A percentile compares a stretch with the other conserved stretches of the same genome.
phyloP scores from a whole-genome alignment of 2,888 invertebrate species.

The Lithophane semibrunnea region DNA sequence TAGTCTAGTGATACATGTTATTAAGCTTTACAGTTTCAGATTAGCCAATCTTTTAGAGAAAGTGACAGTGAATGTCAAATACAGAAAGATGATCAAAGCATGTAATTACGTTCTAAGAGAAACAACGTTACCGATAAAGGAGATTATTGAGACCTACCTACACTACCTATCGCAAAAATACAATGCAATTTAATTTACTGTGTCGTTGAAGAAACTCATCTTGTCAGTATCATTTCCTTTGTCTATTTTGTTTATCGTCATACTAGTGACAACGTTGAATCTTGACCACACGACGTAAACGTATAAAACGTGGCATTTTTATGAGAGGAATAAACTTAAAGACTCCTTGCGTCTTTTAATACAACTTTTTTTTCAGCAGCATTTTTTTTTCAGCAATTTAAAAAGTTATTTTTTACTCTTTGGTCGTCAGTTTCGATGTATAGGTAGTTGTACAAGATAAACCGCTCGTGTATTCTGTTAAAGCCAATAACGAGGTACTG shows the following conservation, averaged over 20 bases:
- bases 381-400: neutral
- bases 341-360: neutral
- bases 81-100: neutral
- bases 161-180: too few relatives aligned
- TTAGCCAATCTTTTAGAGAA: too few relatives aligned
- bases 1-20: neutral
- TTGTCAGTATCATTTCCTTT: neutral
- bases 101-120: neutral
- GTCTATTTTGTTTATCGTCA: conserved; percentile 13
- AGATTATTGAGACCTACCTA: neutral
- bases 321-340: conserved; percentile 25
- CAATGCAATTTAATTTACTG: neutral
- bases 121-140: neutral
- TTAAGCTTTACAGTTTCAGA: neutral
- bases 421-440: conserved; percentile 31
- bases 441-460: conserved; percentile 14
- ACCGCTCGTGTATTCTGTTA: conserved; percentile 30
- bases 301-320: conserved; percentile 22
- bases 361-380: neutral
- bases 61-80: conserved; percentile 2
- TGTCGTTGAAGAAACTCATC: neutral
- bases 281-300: conserved; percentile 14
- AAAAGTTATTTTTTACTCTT: conserved; percentile 7
- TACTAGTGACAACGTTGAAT: conserved; percentile 12
- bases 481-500: conserved; percentile 53